These are phyloP conservation scores for Chloromyia formosa DNA, from an alignment of 2,888 invertebrate species.

Conservation along the genomic window DNA sequence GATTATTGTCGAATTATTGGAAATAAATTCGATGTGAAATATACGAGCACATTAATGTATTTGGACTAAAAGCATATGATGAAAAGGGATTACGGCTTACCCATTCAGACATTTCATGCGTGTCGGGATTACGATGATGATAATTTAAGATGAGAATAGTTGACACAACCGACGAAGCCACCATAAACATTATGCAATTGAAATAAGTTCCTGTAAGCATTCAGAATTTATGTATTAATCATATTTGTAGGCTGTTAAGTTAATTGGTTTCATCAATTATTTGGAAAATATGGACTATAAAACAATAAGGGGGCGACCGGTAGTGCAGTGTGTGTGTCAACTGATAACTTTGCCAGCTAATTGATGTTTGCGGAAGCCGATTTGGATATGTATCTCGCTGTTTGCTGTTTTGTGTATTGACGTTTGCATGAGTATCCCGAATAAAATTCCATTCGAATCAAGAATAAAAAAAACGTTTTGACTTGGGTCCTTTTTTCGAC, in stretches of 20 bases:
- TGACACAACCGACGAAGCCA: conserved; percentile 96
- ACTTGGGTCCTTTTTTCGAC: no score
- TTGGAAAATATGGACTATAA: neutral
- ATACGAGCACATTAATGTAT: neutral
- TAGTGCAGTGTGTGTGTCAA: no score
- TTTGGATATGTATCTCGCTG: no score
- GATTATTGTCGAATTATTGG: conserved; percentile 25
- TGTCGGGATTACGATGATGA: conserved; percentile 96
- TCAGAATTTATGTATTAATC: neutral
- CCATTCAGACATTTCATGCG: conserved; percentile 97
- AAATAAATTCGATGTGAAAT: neutral
- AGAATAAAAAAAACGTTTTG: no score
- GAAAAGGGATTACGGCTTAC: conserved; percentile 67
- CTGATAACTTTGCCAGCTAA: no score
- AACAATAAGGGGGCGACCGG: no score
- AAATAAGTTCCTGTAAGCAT: conserved; percentile 89
- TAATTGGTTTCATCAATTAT: no score
- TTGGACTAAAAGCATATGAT: conserved; percentile 11
- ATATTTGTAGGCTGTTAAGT: conserved; percentile 7
- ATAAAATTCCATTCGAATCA: no score
- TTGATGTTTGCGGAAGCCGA: no score
- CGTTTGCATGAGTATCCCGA: no score
- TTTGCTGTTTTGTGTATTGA: no score
- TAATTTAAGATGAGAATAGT: conserved; percentile 98
- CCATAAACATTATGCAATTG: conserved; percentile 99